These are phyloP conservation scores for Cheilosia soror DNA, from an alignment of 2,888 invertebrate species.

Conservation along the genomic window DNA sequence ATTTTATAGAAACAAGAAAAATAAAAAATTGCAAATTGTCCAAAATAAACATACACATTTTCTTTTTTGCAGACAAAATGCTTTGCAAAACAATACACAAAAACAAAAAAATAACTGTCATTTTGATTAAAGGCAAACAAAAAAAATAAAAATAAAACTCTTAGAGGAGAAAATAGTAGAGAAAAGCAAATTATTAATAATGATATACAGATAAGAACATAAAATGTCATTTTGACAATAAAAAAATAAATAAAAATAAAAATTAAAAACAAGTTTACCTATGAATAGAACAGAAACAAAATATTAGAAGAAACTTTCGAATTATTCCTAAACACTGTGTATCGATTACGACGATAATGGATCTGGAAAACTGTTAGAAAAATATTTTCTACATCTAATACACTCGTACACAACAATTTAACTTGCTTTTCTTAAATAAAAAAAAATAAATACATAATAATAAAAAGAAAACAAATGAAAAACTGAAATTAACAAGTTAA, in stretches of 20 bases:
- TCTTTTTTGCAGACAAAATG: slow-evolving; percentile 40
- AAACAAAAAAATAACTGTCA: slow-evolving; percentile 15
- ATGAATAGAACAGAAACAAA: slow-evolving; percentile 48
- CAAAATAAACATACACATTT: slow-evolving; percentile 41
- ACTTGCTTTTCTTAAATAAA: slow-evolving; percentile 60
- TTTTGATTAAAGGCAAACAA: slow-evolving; percentile 52
- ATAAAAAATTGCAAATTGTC: slow-evolving; percentile 71
- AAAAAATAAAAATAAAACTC: slow-evolving; percentile 57
- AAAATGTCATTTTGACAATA: slow-evolving; percentile 74
- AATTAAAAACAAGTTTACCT: slow-evolving; percentile 35
- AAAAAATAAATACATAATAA: slow-evolving; percentile 27
- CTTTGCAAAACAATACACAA: slow-evolving; percentile 40
- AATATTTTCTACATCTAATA: slow-evolving; percentile 49
- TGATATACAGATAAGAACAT: slow-evolving; percentile 35
- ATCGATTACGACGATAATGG: slow-evolving; percentile 39
- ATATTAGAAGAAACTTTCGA: slow-evolving; percentile 56
- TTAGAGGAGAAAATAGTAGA: slow-evolving; percentile 70
- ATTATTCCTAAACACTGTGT: slow-evolving; percentile 66
- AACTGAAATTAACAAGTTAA: slow-evolving; percentile 59
- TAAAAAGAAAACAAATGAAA: slow-evolving; percentile 3
- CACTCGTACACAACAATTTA: slow-evolving; percentile 51
- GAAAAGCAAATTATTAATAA: slow-evolving; percentile 48
- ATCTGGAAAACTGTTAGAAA: slow-evolving; percentile 43
- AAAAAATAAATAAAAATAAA: slow-evolving; percentile 64
- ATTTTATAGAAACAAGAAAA: slow-evolving; percentile 69